Base-by-base conservation (phyloP, 1,140 invertebrate species). In the Ctenoplectra terminalis region DNA sequence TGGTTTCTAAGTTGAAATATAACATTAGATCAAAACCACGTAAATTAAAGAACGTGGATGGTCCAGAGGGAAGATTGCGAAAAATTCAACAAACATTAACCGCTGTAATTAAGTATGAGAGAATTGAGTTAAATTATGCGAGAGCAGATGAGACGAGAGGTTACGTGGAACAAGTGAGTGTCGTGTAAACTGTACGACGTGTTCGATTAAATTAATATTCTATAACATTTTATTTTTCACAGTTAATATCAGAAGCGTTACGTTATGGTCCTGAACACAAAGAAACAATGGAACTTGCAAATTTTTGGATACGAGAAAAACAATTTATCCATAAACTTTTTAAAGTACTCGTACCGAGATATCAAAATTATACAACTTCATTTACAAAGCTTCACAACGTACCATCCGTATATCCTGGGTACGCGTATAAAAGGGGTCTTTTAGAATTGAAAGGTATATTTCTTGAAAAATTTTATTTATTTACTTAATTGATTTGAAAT, bases 241-340 rank as follows among this genome's bases (percentile, higher is more conserved):
- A 98, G 98, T 94, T 99, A 31, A 98, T 99, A 91, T 97, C 96
- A 7, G 97, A 98, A 93, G 98, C 98, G 26, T 96, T 98, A 50
- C 95, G 96, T 17, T 94, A 98, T 96, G 98, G 98, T 17, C 97
- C 98, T 90, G 94, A 95, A 48, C 96, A 99, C 88, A 95, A 95
- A 90, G 95, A 95, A 74, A 99, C 97, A 13, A 99, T 99, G 98
- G 97, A 98, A 87, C 94, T 97, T 91, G 98, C 98, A 29, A 95
- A 97, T 91, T 99, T 95, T 93, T 99, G 98, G 97, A 92, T 99
- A 54, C 86, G 96, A 70, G 98, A 99, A 86, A 99, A 99, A 90
- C 96, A 98, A 92, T 92, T 98, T 20, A 94, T 99, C 8, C 98
- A 98, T 87, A 99, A 99, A 94, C 92, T 99, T 54, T 99, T 99